These are phyloP conservation scores for Psococerastis gibbosa DNA, from an alignment of 2,888 invertebrate genomes.

Conservation along the genomic window DNA sequence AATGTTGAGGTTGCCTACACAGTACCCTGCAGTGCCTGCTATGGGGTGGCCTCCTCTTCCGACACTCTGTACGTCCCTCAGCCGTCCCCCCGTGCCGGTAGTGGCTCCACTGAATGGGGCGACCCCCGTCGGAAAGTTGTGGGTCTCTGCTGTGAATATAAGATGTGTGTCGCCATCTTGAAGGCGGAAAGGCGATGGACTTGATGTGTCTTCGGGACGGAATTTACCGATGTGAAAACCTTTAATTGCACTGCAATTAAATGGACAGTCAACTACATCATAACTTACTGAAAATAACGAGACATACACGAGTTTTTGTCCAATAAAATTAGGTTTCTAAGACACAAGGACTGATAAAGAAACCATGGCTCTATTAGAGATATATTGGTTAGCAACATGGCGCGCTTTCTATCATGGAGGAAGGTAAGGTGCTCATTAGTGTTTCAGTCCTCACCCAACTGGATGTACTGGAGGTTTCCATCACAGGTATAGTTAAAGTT, in stretches of 20 bases:
- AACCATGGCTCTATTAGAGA: too few species aligned
- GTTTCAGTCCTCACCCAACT: too few species aligned
- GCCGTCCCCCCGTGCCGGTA: constrained; percentile 90
- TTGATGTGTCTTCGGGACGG: constrained; percentile 44
- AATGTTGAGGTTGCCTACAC: constrained; percentile 80
- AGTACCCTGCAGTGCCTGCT: constrained; percentile 92
- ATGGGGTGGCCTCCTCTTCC: constrained; percentile 87
- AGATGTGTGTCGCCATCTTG: constrained; percentile 54
- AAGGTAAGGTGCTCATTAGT: too few species aligned
- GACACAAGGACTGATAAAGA: too few species aligned
- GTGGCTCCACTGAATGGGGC: constrained; percentile 97
- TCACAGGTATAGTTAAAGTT: too few species aligned
- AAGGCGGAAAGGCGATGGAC: constrained; percentile 35
- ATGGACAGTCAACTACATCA: too few species aligned
- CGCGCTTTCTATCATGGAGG: too few species aligned
- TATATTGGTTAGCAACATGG: too few species aligned
- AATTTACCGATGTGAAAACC: constrained; percentile 57
- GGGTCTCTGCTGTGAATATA: constrained; percentile 96
- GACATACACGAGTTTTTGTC: too few species aligned
- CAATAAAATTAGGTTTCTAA: too few species aligned
- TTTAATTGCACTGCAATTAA: constrained; percentile 53
- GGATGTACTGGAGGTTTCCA: too few species aligned
- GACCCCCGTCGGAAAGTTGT: constrained; percentile 95
- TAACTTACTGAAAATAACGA: too few species aligned
- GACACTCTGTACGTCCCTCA: constrained; percentile 87